A percentile compares a stretch with the other conserved stretches of the same genome.
Conservation (phyloP, 2,888 invertebrate genomes). For the Eupithecia exiguata region DNA sequence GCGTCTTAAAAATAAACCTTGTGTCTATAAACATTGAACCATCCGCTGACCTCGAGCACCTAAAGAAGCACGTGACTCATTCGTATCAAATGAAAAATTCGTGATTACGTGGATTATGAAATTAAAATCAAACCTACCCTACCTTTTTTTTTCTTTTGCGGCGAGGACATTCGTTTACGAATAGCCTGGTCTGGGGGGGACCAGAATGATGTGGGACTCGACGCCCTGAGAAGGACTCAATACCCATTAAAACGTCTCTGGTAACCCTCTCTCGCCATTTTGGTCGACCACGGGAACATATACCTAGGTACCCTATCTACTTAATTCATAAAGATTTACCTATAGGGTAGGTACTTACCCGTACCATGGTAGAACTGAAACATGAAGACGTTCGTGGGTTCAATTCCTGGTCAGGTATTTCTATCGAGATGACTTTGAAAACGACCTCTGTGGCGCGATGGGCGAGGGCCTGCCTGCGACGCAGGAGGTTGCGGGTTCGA, state of each 20-base stretch:
- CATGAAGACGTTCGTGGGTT: neutral
- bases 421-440: neutral
- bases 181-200: no score
- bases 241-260: no score
- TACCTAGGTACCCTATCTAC: neutral
- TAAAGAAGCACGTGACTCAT: constrained; percentile 22
- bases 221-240: no score
- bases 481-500: no score
- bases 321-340: neutral
- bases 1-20: constrained; percentile 20
- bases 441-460: no score
- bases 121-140: constrained; percentile 6
- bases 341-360: neutral
- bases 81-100: constrained; percentile 25
- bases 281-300: no score
- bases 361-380: neutral
- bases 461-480: no score
- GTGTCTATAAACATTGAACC: constrained; percentile 31
- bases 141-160: no score
- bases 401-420: neutral
- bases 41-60: constrained; percentile 27
- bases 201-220: no score
- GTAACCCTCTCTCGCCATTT: no score
- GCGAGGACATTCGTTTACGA: no score
- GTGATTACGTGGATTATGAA: constrained; percentile 18